Base-by-base conservation (phyloP, 2,797 vertebrate species). In the Gymnodraco acuticeps region DNA sequence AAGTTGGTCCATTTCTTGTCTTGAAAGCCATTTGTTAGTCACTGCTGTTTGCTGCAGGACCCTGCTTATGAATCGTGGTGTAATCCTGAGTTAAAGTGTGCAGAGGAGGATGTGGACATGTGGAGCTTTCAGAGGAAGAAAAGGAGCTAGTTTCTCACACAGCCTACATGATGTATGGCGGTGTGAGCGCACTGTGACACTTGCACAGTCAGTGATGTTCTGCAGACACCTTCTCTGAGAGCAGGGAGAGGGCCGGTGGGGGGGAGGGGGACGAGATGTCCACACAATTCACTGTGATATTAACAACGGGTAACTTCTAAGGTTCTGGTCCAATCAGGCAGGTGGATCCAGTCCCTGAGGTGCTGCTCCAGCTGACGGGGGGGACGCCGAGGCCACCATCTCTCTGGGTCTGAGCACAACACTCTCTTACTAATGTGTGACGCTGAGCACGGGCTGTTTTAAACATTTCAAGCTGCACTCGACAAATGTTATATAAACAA, bases 171-270 rank as follows among this genome's bases (percentile, higher is more conserved):
- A 90, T 85, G 66, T 71, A 82, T 87, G 83, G 63, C 52, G 71
- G 64, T 66, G 41, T 64, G 62, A 67, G 66, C 69, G 19, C 65
- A 72, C 53, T 56, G 56, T 87, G 91, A 86, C 86, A 87, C 63
- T 81, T 73, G 55, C 66, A 48, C 70, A 77, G 68, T 66, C 68
- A 12, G n/a, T 92, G 91, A 94, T 81, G 78, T 54, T 92, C 84
- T 80, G 83, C 92, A 93, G 92, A 83, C 77, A 56, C 77, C 64
- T 68, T 73, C 46, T 81, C 64, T 54, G 53, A 66, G 52, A 48
- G 70, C 17, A 15, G 19, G 45, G 68, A 6, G 55, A 56, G 20
- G 14, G 17, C 59, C 3, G 6, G 17, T 10, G 16, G 31, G n/a
- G 60, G 42, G 33, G 10, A 8, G 47, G 20, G 61, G 33, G 31